A percentile compares a stretch with the other conserved stretches of the same genome.
These are phyloP conservation scores for Sinodicranocentrus sp. DNA, from an alignment of 2,888 invertebrate species.

Conservation along the genomic window DNA sequence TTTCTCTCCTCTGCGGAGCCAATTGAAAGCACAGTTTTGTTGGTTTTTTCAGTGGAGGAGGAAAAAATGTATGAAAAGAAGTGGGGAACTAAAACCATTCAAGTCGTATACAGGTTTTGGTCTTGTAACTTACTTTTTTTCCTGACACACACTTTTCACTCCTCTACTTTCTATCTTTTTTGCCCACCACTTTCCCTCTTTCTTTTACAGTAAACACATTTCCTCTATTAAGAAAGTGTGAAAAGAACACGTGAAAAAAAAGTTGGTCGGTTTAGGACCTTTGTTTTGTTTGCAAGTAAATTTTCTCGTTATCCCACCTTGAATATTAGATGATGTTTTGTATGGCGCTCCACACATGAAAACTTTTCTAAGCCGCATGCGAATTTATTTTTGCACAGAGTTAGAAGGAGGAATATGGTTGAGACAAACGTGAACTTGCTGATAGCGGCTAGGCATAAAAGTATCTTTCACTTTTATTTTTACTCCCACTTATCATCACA, in stretches of 20 bases:
- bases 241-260: neutral
- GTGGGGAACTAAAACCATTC: slow-evolving; percentile 10
- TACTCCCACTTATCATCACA: neutral
- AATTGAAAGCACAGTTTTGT: no score
- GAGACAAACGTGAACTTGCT: no score
- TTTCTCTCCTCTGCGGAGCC: no score
- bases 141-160: neutral
- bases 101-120: neutral
- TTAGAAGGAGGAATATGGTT: no score
- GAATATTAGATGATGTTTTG: slow-evolving; percentile 7
- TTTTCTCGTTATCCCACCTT: slow-evolving; percentile 9
- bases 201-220: neutral
- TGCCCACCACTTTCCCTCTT: neutral
- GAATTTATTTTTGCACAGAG: no score
- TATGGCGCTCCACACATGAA: neutral
- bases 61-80: no score
- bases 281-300: slow-evolving; percentile 10
- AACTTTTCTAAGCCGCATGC: neutral
- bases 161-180: slow-evolving; percentile 6
- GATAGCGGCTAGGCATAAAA: no score
- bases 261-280: no score
- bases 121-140: slow-evolving; percentile 12
- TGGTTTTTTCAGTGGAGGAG: no score
- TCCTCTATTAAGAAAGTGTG: neutral
- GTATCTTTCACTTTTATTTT: slow-evolving; percentile 9